Base-by-base conservation (phyloP, 2,888 invertebrate species). In the Volucella inflata region DNA sequence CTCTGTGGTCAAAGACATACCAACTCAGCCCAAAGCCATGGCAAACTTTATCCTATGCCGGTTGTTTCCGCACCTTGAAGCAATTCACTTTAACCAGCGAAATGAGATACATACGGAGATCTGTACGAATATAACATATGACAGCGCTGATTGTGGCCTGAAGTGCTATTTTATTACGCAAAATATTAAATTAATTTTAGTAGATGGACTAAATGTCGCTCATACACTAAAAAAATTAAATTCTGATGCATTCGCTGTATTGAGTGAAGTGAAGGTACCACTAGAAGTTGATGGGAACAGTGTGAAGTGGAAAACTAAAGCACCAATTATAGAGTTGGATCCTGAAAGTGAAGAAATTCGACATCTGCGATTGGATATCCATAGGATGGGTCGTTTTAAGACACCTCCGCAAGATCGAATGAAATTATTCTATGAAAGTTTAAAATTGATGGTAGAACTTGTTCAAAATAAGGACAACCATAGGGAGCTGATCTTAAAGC, bases 191-290 rank as follows among this genome's bases (percentile, higher is more conserved):
- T 95, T 94, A 0, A 90, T 95, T 36, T 91, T 96, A 0, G 94
- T 95, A 0, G 96, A 96, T 89, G 96, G 96, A 0, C 95, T 95
- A 89, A 93, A 93, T 62, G 94, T 94, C 8, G 95, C 95, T 0
- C 90, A 92, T 38, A 90, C 92, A 46, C 90, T 96, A 12, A 93
- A 92, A 77, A 89, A 91, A 3, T 90, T 93, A 4, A 89, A 93
- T 88, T 93, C 93, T 0, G 91, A 93, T 46, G 93, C 93, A 72
- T 95, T 93, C 88, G 89, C 94, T 6, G 93, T 93, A 71, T 92
- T 96, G 4, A 92, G 93, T 0, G 92, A 89, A 14, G 93, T 93
- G 40, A 90, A 93, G 10, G 90, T 95, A 2, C 94, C 94, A 87
- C 93, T 94, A 0, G 94, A 95, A 88, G 95, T 94, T 88, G 89